phyloP scores from a whole-genome alignment of 2,888 invertebrate species.

The Noctua janthina region DNA sequence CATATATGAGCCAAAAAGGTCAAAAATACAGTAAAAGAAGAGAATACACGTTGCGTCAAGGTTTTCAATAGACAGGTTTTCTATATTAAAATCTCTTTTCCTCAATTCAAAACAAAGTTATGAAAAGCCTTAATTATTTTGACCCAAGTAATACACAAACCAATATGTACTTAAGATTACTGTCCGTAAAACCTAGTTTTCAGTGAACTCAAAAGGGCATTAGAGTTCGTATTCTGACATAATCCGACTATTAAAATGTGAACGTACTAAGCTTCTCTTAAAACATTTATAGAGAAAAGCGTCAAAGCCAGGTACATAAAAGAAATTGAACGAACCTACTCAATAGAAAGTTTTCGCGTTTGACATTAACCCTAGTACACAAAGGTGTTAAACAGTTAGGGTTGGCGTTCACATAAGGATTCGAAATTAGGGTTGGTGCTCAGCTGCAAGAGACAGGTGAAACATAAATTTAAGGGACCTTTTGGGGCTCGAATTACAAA shows the following conservation, averaged over 20 bases:
- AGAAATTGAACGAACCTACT: constrained; percentile 41
- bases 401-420: constrained; percentile 74
- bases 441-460: constrained; percentile 84
- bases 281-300: constrained; percentile 26
- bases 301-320: constrained; percentile 32
- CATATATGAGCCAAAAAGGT: neutral
- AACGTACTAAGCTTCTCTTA: neutral
- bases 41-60: neutral
- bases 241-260: constrained; percentile 18
- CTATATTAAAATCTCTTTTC: neutral
- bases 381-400: constrained; percentile 82
- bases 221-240: neutral
- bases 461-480: constrained; percentile 83
- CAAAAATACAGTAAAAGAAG: neutral
- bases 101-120: neutral
- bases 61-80: neutral
- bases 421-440: constrained; percentile 80
- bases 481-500: constrained; percentile 82
- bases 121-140: neutral
- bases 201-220: constrained; percentile 5
- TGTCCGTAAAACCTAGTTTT: neutral
- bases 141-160: neutral
- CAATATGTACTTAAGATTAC: neutral
- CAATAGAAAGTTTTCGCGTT: constrained; percentile 53
- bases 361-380: constrained; percentile 75